A percentile compares a stretch with the other conserved stretches of the same genome.
Evolutionary conservation across 37 sponge, comb jelly and placozoan genomes (phyloP).

Genomic region (Crambe crambe): DNA sequence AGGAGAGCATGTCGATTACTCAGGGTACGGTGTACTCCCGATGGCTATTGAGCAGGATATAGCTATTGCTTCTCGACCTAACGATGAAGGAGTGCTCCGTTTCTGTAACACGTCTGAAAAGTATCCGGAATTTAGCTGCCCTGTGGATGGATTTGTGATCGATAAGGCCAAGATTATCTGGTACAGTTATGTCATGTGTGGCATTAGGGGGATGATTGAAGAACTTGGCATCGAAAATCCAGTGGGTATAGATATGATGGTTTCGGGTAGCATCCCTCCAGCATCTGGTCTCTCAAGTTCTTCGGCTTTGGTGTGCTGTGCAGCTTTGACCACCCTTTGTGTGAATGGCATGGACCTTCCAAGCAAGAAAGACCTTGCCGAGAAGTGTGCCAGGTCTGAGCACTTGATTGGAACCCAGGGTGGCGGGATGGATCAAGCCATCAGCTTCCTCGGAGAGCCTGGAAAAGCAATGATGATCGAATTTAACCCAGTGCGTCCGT

Average conservation of each 20-base stretch:
- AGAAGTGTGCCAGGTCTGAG: conserved; percentile 87
- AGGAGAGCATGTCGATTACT: conserved; percentile 99
- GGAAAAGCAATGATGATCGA: conserved; percentile 88
- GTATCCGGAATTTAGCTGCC: conserved; percentile 37
- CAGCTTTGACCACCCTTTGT: conserved; percentile 73
- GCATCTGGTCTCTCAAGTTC: conserved; percentile 98
- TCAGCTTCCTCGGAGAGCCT: conserved; percentile 89
- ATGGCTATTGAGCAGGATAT: conserved; percentile 94
- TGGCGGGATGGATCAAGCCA: conserved; percentile 98
- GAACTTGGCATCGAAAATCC: conserved; percentile 29
- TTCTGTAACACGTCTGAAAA: conserved; percentile 45
- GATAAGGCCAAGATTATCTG: conserved; percentile 43
- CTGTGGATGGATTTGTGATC: conserved; percentile 16
- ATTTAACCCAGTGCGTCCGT: conserved; percentile 81
- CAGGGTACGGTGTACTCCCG: conserved; percentile 95
- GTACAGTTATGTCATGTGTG: conserved; percentile 91
- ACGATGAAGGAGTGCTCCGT: conserved; percentile 9
- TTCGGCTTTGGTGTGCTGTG: conserved; percentile 97
- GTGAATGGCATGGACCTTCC: conserved; percentile 51
- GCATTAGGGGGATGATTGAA: conserved; percentile 70
- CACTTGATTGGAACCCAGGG: conserved; percentile 95
- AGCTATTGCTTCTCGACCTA: conserved; percentile 53
- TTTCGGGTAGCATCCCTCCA: conserved; percentile 88
- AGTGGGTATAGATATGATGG: conserved; percentile 75
- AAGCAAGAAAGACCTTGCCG: conserved; percentile 71